Base-by-base conservation (phyloP, 2,888 invertebrate species). In the Schrankia costaestrigalis region DNA sequence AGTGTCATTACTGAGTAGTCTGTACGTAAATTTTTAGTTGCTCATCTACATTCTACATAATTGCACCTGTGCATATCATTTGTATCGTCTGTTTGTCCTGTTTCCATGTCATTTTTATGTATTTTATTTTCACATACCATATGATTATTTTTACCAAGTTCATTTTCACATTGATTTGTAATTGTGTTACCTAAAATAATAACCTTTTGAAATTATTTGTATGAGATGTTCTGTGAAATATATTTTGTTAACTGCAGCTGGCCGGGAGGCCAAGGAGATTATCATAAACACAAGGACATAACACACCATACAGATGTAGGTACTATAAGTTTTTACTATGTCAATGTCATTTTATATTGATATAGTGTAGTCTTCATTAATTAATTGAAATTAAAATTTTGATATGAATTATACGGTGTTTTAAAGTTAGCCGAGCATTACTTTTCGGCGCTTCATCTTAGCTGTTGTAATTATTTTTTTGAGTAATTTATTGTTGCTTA, bases 201-300 rank as follows among this genome's bases (percentile, higher is more conserved):
- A 18, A 8, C 18, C 6, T 25, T 29, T 40, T 44, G 15, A 34
- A 41, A 45, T 45, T 41, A 23, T 39, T 41, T 31, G 35, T 48
- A 47, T 41, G 47, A 47, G 41, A 55, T 49, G 42, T 61, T 64
- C 59, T 62, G 56, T 59, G 60, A 64, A 64, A 58, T 58, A 60
- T 60, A 70, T 73, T 71, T 73, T 74, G 63, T 72, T 72, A 66
- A 74, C 62, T 61, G 72, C 75, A 75, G 76, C 73, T 70, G 73
- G 73, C 69, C 59, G 36, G 64, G 71, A 49, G 64, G 69, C 68
- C 68, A 67, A 56, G 65, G 58, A 40, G 55, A 47, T 50, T 34
- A 47, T 42, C 44, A 50, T 56, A 57, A 44, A 42, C 50, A 44
- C 57, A 58, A 54, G 66, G 71, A 69, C 62, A 63, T 69, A 63